Evolutionary conservation across 1,140 invertebrate species (phyloP), one percentile per base, ranked within the genome.

Genomic region (Telenomus remus): DNA sequence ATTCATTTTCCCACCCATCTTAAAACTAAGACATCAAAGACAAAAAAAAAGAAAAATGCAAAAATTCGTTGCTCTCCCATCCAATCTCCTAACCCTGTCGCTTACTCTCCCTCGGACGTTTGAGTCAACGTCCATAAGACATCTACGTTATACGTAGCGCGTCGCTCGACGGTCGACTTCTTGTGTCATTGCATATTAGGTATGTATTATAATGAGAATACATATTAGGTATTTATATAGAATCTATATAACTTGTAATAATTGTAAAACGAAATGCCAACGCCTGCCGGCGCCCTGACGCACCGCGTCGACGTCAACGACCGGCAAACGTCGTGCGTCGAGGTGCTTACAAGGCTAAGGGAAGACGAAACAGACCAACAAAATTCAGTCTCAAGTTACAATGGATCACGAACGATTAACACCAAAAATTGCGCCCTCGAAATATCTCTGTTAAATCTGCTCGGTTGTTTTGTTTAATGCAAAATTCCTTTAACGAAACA

Each of bases 171-270:
- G 85, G 78, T 79, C 79, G 79, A 85, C 80, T 85, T 86, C 79
- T 82, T 83, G 85, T 76, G 86, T 82, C 87, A 86, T 86, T 84
- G 81, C 84, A 87, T 86, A 86, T 84, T 87, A 87, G 86, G 80
- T 87, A 87, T 87, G 85, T 87, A 88, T 86, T 85, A 86, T 84
- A 87, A 63, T 80, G 80, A 86, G 82, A 27, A 85, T 80, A 83
- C 85, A 86, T 86, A 87, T 85, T 88, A 88, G 84, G 81, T 88
- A 88, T 88, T 87, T 87, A 85, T 87, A 85, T 86, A 87, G 84
- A 85, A 86, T 86, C 84, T 86, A 86, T 86, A 81, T 86, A 85
- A 83, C 83, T 74, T 86, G 82, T 87, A 85, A 77, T 86, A 85
- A 86, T 85, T 87, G 79, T 87, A 73, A 73, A 87, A 86, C 80